Conservation (phyloP, 2,797 vertebrate genomes). For the Myripristis murdjan region DNA sequence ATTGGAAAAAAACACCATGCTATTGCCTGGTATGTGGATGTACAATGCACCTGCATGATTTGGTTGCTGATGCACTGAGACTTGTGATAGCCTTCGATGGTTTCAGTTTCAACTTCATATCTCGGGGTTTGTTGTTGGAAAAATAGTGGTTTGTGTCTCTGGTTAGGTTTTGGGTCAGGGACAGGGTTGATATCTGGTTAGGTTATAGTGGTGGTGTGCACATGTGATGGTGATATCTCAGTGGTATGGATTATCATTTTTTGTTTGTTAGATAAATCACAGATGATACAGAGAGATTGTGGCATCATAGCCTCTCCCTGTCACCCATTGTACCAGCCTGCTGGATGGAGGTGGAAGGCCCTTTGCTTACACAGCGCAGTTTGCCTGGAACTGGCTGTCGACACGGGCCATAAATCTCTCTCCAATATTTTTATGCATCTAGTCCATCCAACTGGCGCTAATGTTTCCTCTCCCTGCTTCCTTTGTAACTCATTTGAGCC, state of each 20-base stretch:
- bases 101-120: no score
- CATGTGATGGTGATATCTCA: constrained; percentile 29
- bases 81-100: no score
- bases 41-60: no score
- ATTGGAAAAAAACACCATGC: background rate
- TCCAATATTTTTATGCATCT: constrained; percentile 76
- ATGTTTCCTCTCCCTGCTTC: constrained; percentile 68
- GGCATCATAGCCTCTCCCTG: constrained; percentile 46
- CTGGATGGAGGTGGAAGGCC: constrained; percentile 60
- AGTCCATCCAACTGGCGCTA: constrained; percentile 71
- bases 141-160: no score
- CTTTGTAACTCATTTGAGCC: constrained; percentile 74
- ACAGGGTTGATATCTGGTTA: constrained; percentile 3
- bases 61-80: no score
- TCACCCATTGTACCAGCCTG: constrained; percentile 45
- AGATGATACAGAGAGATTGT: constrained; percentile 48
- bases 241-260: constrained; percentile 37
- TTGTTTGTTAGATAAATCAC: constrained; percentile 15
- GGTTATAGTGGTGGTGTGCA: background rate
- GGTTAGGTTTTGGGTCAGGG: background rate
- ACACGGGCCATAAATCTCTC: constrained; percentile 79
- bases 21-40: no score
- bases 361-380: constrained; percentile 74
- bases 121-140: no score
- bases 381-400: constrained; percentile 74